phyloP scores from a whole-genome alignment of 64 coral and sea anemone species.

The Actinia equina region DNA sequence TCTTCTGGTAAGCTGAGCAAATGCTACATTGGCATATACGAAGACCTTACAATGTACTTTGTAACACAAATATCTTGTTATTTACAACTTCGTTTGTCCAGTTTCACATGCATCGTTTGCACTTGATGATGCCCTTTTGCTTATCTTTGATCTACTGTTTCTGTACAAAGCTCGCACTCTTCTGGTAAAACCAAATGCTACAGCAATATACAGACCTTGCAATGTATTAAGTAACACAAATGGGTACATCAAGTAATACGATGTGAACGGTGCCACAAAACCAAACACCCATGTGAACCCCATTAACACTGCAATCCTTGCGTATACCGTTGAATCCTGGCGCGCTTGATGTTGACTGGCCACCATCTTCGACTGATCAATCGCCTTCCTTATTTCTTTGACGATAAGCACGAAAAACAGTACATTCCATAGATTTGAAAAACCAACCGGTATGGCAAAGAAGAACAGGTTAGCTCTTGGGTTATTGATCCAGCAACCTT shows the following conservation, averaged over 20 bases:
- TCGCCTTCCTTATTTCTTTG: constrained; percentile 39
- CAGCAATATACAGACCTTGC: constrained; percentile 50
- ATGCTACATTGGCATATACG: too few species aligned
- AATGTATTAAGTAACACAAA: constrained; percentile 27
- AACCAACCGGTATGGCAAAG: constrained; percentile 29
- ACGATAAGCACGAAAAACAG: constrained; percentile 43
- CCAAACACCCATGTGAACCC: constrained; percentile 52
- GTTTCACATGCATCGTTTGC: too few species aligned
- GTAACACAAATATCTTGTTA: too few species aligned
- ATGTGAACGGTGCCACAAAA: constrained; percentile 27
- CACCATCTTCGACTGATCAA: constrained; percentile 20
- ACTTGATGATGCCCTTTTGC: too few species aligned
- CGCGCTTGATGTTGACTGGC: not conserved
- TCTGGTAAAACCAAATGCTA: constrained; percentile 46
- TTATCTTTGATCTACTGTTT: not conserved
- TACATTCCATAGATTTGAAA: constrained; percentile 12
- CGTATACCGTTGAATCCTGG: constrained; percentile 36
- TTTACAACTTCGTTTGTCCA: too few species aligned
- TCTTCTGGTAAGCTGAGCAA: too few species aligned
- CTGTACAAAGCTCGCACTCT: constrained; percentile 28
- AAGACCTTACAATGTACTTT: too few species aligned
- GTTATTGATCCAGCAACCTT: constrained; percentile 51
- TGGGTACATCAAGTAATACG: constrained; percentile 30
- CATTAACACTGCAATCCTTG: constrained; percentile 46
- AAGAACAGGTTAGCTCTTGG: constrained; percentile 11